Conservation (phyloP, 2,888 invertebrate genomes). For the Phortica okadai region DNA sequence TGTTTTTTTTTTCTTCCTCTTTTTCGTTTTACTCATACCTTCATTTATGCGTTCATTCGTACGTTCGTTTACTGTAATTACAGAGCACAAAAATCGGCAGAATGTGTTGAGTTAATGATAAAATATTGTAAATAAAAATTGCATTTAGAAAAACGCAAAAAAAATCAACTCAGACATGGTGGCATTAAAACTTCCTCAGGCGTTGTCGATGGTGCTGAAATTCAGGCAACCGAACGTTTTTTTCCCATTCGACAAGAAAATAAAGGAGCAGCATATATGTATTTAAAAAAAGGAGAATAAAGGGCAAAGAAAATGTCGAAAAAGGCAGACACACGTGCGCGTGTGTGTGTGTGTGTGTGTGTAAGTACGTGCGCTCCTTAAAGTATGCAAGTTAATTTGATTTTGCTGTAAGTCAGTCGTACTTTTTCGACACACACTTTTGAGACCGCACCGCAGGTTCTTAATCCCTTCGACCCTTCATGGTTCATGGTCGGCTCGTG, state of each 20-base stretch:
- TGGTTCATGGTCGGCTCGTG: background rate
- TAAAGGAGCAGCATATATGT: background rate
- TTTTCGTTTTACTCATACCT: slow-evolving; percentile 8
- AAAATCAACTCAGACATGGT: slow-evolving; percentile 32
- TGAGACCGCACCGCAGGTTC: background rate
- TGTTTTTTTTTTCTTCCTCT: background rate
- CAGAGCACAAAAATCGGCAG: slow-evolving; percentile 42
- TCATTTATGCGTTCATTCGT: slow-evolving; percentile 42
- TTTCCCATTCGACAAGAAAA: background rate
- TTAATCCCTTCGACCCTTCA: no score
- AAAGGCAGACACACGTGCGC: slow-evolving; percentile 31
- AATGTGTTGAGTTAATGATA: slow-evolving; percentile 65
- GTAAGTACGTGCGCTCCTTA: slow-evolving; percentile 38
- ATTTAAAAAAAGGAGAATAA: background rate
- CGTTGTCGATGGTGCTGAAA: background rate
- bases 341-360: slow-evolving; percentile 24
- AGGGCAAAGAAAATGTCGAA: background rate
- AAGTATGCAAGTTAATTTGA: slow-evolving; percentile 69
- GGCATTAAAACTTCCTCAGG: slow-evolving; percentile 46
- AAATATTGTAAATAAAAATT: slow-evolving; percentile 47
- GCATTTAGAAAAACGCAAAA: slow-evolving; percentile 39
- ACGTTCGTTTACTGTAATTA: slow-evolving; percentile 55
- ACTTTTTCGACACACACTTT: slow-evolving; percentile 38
- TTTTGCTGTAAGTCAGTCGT: slow-evolving; percentile 58
- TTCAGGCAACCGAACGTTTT: background rate